Evolutionary conservation across 2,797 vertebrate species (phyloP), one percentile per base, ranked within the genome.

Genomic region (Decapterus maruadsi): DNA sequence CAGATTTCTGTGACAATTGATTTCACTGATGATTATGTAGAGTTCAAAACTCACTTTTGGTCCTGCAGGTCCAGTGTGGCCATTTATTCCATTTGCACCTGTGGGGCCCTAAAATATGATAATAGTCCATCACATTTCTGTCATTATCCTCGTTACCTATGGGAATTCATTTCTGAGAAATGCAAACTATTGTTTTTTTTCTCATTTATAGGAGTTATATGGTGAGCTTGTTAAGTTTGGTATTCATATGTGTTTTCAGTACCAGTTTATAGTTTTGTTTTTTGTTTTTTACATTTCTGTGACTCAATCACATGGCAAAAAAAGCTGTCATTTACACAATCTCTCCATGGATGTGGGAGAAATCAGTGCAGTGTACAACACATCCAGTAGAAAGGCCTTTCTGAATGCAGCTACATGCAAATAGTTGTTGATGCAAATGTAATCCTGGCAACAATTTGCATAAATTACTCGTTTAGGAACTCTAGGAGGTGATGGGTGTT

Each of bases 1-100:
- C 17, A 72, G 2, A 48, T 64, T 46, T 51, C 4, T 71, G 13
- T 38, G 12, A 8, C 46, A 17, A 55, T 42, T 0, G 8, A 67
- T 13, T 40, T 53, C 8, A 70, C 42, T 61, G 17, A 54, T 77
- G 34, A 50, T 51, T 26, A 34, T 5, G 14, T 4, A 46, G 5
- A 12, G 20, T 2, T 45, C 9, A 72, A 82, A 72, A 81, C 77
- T 84, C 79, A 95, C 95, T 76, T 83, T 90, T 48, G 40, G 70
- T 73, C 95, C 95, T 56, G 46, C 46, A 45, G 63, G 50, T 80
- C 95, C 92, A 36, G 34, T 7, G 0, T 92, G 84, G 31, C 94
- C 94, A 63, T 70, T 71, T 12, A 63, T 60, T 80, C 93, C 95
- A 50, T 81, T 74, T 83, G 46, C 6, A 73, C 95, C 95, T 71